Percentiles rank a stretch among this genome's conserved stretches.
These are phyloP conservation scores for Zeus faber DNA, from an alignment of 2,113 vertebrate species.

Conservation along the genomic window DNA sequence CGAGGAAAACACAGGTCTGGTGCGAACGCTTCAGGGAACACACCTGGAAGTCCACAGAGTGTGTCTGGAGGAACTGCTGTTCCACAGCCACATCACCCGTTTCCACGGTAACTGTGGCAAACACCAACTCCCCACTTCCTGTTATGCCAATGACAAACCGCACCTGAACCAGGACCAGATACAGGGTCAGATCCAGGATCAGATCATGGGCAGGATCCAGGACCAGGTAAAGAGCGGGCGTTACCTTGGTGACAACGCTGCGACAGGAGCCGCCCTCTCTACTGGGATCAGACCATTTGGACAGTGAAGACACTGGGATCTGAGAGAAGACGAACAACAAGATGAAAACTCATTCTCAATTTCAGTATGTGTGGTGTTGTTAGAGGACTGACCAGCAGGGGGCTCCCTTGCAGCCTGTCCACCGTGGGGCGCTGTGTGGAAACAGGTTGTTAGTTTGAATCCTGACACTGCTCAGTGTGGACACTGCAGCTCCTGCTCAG, in stretches of 20 bases:
- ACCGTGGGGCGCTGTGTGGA: too few relatives aligned
- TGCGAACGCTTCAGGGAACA: too few relatives aligned
- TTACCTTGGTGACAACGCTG: constrained; percentile 67
- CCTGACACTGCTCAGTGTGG: background rate
- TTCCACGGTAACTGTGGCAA: constrained; percentile 32
- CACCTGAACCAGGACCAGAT: constrained; percentile 57
- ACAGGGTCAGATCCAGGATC: background rate
- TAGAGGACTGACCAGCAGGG: too few relatives aligned
- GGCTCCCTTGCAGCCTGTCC: too few relatives aligned
- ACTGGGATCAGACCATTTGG: constrained; percentile 56
- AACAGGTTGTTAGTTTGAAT: too few relatives aligned
- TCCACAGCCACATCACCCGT: constrained; percentile 33
- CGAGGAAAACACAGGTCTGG: background rate
- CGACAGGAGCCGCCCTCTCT: constrained; percentile 56
- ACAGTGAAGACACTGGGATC: constrained; percentile 56
- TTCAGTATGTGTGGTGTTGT: too few relatives aligned
- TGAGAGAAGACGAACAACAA: too few relatives aligned
- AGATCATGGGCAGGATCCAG: background rate
- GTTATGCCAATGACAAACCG: constrained; percentile 66
- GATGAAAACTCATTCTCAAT: too few relatives aligned
- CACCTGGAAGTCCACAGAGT: constrained; percentile 67
- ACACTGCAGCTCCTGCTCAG: background rate
- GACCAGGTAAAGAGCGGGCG: background rate
- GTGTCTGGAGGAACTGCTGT: constrained; percentile 53
- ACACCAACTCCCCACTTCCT: constrained; percentile 51